phyloP scores from a whole-genome alignment of 2,113 vertebrate genomes.

The Brachirus orientalis region DNA sequence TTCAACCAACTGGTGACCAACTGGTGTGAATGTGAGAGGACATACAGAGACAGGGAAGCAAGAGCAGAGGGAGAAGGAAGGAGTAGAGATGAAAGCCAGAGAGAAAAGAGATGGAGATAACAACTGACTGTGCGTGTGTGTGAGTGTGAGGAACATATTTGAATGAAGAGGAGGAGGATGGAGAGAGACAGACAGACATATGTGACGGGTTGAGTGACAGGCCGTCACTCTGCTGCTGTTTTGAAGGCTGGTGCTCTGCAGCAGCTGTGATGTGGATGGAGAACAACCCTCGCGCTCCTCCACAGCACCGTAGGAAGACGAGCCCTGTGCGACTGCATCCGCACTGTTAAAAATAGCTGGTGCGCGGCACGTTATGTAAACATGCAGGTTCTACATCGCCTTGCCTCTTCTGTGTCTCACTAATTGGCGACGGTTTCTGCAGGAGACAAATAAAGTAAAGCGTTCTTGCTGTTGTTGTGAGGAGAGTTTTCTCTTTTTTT shows the following conservation, averaged over 20 bases:
- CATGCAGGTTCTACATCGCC: constrained; percentile 22
- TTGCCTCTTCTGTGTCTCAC: constrained; percentile 13
- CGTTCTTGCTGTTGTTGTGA: neutral
- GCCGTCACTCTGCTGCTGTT: constrained; percentile 60
- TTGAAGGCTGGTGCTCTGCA: constrained; percentile 51
- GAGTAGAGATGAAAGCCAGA: constrained; percentile 35
- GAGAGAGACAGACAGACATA: constrained; percentile 39
- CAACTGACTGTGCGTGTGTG: constrained; percentile 4
- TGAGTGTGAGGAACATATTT: neutral
- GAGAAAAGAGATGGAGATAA: neutral
- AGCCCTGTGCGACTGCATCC: constrained; percentile 39
- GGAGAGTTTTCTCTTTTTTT: neutral
- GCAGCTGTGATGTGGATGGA: constrained; percentile 56
- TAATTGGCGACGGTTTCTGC: constrained; percentile 53
- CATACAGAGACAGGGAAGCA: constrained; percentile 20
- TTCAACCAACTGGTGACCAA: constrained; percentile 52
- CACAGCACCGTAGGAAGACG: constrained; percentile 46
- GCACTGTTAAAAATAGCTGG: constrained; percentile 67
- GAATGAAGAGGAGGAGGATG: constrained; percentile 25
- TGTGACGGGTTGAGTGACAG: constrained; percentile 66
- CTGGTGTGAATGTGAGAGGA: constrained; percentile 21
- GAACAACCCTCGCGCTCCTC: constrained; percentile 32
- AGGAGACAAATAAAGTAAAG: constrained; percentile 13
- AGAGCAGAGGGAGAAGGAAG: constrained; percentile 11
- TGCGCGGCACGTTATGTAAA: constrained; percentile 51